Conservation (phyloP, 2,888 invertebrate species). For the Mongoloraphidia duomilia region DNA sequence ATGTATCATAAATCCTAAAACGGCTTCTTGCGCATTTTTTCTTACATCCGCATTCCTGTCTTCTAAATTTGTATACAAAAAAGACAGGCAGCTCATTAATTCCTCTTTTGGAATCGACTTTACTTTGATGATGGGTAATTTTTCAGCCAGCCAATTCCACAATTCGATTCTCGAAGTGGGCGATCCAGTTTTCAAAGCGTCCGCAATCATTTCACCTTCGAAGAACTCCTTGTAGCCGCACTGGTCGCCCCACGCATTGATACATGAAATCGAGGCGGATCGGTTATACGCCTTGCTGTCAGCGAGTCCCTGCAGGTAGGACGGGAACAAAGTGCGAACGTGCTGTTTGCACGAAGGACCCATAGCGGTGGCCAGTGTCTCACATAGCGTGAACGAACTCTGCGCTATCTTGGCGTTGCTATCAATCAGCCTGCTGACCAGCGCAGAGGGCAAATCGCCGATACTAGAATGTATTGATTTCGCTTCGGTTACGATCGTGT, state of each 20-base stretch:
- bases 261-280: slow-evolving; percentile 63
- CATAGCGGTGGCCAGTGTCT: slow-evolving; percentile 67
- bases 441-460: slow-evolving; percentile 69
- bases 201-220: slow-evolving; percentile 79
- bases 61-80: slow-evolving; percentile 69
- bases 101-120: slow-evolving; percentile 73
- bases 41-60: slow-evolving; percentile 86
- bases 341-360: slow-evolving; percentile 68
- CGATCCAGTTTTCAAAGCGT: slow-evolving; percentile 73
- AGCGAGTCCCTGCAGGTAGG: slow-evolving; percentile 66
- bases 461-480: slow-evolving; percentile 70
- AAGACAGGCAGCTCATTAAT: slow-evolving; percentile 57
- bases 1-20: slow-evolving; percentile 86
- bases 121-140: slow-evolving; percentile 52
- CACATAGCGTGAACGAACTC: slow-evolving; percentile 68
- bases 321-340: slow-evolving; percentile 68
- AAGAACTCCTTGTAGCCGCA: slow-evolving; percentile 69
- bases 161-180: slow-evolving; percentile 69
- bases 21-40: slow-evolving; percentile 77
- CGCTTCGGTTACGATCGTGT: slow-evolving; percentile 54
- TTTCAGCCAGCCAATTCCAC: slow-evolving; percentile 73
- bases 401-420: slow-evolving; percentile 88
- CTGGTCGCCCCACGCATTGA: slow-evolving; percentile 73
- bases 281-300: slow-evolving; percentile 69
- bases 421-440: slow-evolving; percentile 66